phyloP scores from a whole-genome alignment of 1,140 invertebrate genomes.

The Musca domestica region DNA sequence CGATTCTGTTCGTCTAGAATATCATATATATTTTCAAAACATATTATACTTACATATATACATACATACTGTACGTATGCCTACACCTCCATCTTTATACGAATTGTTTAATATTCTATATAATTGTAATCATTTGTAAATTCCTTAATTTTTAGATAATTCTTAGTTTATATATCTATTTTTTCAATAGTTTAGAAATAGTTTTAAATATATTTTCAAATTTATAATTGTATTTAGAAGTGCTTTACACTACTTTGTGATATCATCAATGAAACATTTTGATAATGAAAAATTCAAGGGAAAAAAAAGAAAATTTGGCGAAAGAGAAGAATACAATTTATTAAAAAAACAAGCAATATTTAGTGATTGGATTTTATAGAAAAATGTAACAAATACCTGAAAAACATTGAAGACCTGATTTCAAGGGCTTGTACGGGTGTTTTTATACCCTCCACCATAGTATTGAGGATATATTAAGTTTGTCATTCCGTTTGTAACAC shows the following conservation, averaged over 20 bases:
- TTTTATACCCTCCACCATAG: too few species aligned
- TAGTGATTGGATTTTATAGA: too few species aligned
- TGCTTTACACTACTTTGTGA: constrained; percentile 3
- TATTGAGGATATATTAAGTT: too few species aligned
- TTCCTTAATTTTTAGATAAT: constrained; percentile 11
- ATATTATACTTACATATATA: too few species aligned
- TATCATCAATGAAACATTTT: constrained; percentile 24
- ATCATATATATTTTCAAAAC: too few species aligned
- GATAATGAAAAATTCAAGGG: constrained; percentile 14
- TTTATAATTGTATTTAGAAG: background rate
- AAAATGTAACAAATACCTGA: too few species aligned
- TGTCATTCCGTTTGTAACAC: too few species aligned
- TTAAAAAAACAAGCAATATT: too few species aligned
- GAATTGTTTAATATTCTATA: background rate
- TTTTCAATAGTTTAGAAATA: background rate
- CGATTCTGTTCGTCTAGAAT: constrained; percentile 3
- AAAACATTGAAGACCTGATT: too few species aligned
- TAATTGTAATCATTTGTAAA: background rate
- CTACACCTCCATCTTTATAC: background rate
- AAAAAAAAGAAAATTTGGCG: background rate
- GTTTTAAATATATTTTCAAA: background rate
- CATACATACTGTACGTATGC: too few species aligned
- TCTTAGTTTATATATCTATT: constrained; percentile 7
- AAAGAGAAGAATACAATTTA: too few species aligned
- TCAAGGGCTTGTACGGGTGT: too few species aligned